Conservation (phyloP, 2,797 vertebrate genomes). For the Clamator glandarius region DNA sequence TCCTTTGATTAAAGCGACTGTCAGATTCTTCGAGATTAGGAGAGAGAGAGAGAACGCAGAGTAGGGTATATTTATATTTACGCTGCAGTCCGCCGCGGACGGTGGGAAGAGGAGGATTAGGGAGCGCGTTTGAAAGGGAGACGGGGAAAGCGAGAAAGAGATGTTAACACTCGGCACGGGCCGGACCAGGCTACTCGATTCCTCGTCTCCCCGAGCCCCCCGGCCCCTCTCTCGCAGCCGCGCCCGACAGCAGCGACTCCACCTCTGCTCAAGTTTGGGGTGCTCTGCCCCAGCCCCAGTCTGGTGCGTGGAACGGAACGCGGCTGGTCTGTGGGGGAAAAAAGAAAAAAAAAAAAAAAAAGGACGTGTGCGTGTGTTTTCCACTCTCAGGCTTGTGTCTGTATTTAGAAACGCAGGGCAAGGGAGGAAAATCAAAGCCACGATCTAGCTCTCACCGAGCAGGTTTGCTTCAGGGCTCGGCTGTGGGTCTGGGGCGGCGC, state of each 20-base stretch:
- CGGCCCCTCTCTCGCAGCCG: neutral
- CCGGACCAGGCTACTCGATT: neutral
- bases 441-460: conserved; percentile 42
- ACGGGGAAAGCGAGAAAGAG: neutral
- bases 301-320: neutral
- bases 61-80: conserved; percentile 82
- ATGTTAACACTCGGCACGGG: neutral
- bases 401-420: neutral
- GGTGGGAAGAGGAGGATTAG: neutral
- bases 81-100: conserved; percentile 62
- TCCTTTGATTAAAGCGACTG: conserved; percentile 54
- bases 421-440: conserved; percentile 43
- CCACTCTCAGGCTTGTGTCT: neutral
- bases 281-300: neutral
- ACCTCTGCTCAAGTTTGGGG: neutral
- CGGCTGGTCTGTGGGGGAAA: neutral
- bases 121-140: neutral
- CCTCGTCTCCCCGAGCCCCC: neutral
- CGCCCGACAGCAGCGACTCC: neutral
- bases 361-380: neutral
- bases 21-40: conserved; percentile 33
- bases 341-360: too few species aligned
- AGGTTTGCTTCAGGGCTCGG: conserved; percentile 62
- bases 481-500: neutral
- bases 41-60: conserved; percentile 74